A percentile compares a stretch with the other conserved stretches of the same genome.
These are phyloP conservation scores for Metallyticus violacea DNA, from an alignment of 2,888 invertebrate genomes.

Conservation along the genomic window DNA sequence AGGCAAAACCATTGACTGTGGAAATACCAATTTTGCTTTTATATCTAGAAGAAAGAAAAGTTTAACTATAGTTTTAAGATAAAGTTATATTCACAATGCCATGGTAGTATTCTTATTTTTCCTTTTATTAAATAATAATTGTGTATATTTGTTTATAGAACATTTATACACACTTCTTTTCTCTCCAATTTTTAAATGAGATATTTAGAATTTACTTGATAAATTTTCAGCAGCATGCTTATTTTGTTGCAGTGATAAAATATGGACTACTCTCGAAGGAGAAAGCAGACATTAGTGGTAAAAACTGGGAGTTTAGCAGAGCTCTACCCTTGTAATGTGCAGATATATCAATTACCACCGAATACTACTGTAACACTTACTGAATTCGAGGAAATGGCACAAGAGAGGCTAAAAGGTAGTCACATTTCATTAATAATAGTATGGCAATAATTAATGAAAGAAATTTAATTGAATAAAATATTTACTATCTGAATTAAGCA, in stretches of 20 bases:
- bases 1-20: too few species aligned
- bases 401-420: constrained; percentile 71
- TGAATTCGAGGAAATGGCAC: constrained; percentile 84
- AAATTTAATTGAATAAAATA: too few species aligned
- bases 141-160: neutral
- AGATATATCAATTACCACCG: constrained; percentile 77
- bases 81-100: too few species aligned
- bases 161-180: neutral
- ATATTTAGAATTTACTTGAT: neutral
- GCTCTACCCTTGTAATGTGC: constrained; percentile 58
- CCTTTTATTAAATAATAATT: too few species aligned
- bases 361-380: constrained; percentile 67
- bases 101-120: too few species aligned
- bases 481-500: too few species aligned
- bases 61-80: too few species aligned
- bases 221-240: too few species aligned
- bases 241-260: neutral
- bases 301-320: constrained; percentile 15
- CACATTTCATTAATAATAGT: too few species aligned
- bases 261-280: constrained; percentile 16
- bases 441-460: too few species aligned
- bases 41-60: too few species aligned
- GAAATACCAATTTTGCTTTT: too few species aligned
- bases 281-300: neutral
- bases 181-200: neutral